Conservation (phyloP, 2,888 invertebrate species). For the Scaeva pyrastri region DNA sequence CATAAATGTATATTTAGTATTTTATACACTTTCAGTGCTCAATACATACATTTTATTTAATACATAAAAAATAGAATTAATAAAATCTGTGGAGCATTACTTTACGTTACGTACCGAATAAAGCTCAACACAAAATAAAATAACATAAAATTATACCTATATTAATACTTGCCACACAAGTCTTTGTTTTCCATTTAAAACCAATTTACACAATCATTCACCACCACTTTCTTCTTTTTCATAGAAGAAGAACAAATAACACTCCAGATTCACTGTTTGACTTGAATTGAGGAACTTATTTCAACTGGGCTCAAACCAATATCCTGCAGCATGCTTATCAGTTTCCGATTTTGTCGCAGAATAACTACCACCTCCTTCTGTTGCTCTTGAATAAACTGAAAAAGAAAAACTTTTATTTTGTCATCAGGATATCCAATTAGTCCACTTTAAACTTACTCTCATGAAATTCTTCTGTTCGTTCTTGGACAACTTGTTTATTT, state of each 20-base stretch:
- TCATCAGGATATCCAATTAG: no score
- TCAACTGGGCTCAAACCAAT: constrained; percentile 75
- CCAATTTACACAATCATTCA: not conserved
- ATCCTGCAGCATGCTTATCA: constrained; percentile 80
- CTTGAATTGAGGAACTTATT: constrained; percentile 46
- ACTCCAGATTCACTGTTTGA: constrained; percentile 3
- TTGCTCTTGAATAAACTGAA: constrained; percentile 81
- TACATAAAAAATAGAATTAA: constrained; percentile 55
- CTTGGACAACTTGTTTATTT: constrained; percentile 80
- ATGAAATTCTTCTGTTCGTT: constrained; percentile 81
- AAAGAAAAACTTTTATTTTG: constrained; percentile 55
- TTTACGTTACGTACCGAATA: constrained; percentile 19
- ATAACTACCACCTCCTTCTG: constrained; percentile 81
- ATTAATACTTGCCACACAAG: constrained; percentile 29
- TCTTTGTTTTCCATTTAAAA: constrained; percentile 3
- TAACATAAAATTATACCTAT: constrained; percentile 7
- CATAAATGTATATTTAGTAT: not conserved
- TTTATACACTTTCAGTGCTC: constrained; percentile 1
- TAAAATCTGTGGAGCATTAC: not conserved
- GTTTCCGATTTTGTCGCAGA: constrained; percentile 81
- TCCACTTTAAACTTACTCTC: constrained; percentile 75
- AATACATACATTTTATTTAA: constrained; percentile 18
- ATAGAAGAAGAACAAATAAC: not conserved
- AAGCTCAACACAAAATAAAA: constrained; percentile 32
- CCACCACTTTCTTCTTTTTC: not conserved